These are phyloP conservation scores for Delia radicum DNA, from an alignment of 1,140 invertebrate species.

Conservation along the genomic window DNA sequence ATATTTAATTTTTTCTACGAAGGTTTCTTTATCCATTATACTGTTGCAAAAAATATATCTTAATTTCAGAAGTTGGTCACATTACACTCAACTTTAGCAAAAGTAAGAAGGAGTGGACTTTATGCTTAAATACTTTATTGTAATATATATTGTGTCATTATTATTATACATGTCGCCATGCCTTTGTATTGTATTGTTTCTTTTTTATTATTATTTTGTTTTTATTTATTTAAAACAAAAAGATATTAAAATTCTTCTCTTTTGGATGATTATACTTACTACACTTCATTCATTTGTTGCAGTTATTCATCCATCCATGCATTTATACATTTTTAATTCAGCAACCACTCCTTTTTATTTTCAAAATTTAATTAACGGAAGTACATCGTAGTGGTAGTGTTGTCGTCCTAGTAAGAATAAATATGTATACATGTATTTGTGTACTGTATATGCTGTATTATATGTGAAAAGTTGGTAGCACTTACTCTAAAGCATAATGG, in stretches of 20 bases:
- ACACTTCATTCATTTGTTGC: not conserved
- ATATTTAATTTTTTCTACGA: too few species aligned
- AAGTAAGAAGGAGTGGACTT: not conserved
- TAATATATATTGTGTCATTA: not conserved
- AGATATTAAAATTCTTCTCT: not conserved
- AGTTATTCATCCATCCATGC: not conserved
- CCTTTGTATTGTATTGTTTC: not conserved
- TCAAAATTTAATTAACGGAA: slow-evolving; percentile 2
- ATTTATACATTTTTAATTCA: not conserved
- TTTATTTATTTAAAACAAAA: not conserved
- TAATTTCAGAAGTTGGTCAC: not conserved
- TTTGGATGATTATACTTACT: not conserved
- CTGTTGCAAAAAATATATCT: too few species aligned
- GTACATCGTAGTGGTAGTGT: not conserved
- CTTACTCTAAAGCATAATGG: not conserved
- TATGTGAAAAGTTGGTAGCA: not conserved
- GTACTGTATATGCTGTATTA: not conserved
- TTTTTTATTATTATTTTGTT: not conserved
- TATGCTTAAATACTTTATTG: not conserved
- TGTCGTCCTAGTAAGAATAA: not conserved
- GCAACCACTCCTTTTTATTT: not conserved
- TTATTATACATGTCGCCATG: not conserved
- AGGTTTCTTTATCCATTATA: too few species aligned
- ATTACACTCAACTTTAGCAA: not conserved
- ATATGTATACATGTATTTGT: not conserved